These are phyloP conservation scores for Pseudomyrmex concolor DNA, from an alignment of 1,140 invertebrate species.

Conservation along the genomic window DNA sequence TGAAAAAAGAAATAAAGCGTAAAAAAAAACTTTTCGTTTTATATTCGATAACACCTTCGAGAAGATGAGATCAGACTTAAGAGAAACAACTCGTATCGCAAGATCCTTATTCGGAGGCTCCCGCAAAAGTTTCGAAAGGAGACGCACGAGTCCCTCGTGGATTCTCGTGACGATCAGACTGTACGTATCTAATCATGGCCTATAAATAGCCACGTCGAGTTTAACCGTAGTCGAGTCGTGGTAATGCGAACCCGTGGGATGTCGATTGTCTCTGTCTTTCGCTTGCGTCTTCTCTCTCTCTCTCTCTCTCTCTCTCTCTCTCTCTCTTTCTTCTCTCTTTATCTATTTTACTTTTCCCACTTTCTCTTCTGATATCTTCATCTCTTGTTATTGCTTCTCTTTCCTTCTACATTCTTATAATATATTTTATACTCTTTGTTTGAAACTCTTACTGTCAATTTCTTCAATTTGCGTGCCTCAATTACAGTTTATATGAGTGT, in stretches of 20 bases:
- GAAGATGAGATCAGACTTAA: conserved; percentile 7
- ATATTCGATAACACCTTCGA: neutral
- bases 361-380: conserved; percentile 36
- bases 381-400: conserved; percentile 16
- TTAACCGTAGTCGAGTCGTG: conserved; percentile 52
- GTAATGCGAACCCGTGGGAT: conserved; percentile 76
- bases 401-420: neutral
- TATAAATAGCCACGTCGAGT: conserved; percentile 76
- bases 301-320: neutral
- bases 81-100: conserved; percentile 27
- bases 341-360: conserved; percentile 1
- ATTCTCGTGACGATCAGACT: conserved; percentile 71
- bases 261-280: conserved; percentile 49
- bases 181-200: conserved; percentile 74
- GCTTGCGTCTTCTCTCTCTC: conserved; percentile 1
- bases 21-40: neutral
- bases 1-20: neutral
- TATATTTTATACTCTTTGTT: conserved; percentile 32
- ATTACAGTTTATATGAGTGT: neutral
- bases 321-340: neutral
- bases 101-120: conserved; percentile 40
- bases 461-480: conserved; percentile 3
- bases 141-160: conserved; percentile 59
- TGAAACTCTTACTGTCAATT: neutral
- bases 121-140: conserved; percentile 53